Conservation (phyloP, 2,888 invertebrate genomes). For the Plutella xylostella region DNA sequence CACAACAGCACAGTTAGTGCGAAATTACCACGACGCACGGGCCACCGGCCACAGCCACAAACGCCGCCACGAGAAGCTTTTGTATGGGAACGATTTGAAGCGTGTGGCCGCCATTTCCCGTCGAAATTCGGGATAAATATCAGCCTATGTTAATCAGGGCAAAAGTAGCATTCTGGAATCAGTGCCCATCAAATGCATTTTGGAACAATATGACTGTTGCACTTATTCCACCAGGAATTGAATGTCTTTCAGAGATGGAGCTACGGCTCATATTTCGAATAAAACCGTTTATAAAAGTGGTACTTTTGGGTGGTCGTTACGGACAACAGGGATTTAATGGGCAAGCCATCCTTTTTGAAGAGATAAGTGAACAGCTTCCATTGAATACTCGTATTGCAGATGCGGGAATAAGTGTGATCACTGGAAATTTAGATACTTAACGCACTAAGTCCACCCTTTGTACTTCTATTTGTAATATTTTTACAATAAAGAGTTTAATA, state of each 20-base stretch:
- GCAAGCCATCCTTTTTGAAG: not conserved
- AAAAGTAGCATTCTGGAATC: not conserved
- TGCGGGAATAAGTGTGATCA: not conserved
- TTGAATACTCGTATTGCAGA: not conserved
- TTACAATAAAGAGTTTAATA: too few relatives aligned
- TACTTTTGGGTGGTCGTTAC: not conserved
- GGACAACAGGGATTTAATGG: not conserved
- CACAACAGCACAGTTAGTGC: too few relatives aligned
- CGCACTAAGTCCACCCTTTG: too few relatives aligned
- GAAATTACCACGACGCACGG: too few relatives aligned
- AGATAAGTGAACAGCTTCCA: not conserved
- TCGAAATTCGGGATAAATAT: too few relatives aligned
- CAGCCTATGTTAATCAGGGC: too few relatives aligned
- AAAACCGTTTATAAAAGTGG: not conserved
- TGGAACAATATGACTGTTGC: not conserved
- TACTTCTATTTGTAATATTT: too few relatives aligned
- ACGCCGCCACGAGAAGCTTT: too few relatives aligned
- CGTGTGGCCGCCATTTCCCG: too few relatives aligned
- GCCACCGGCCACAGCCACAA: too few relatives aligned
- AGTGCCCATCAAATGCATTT: not conserved
- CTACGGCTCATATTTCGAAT: not conserved
- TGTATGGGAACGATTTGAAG: too few relatives aligned
- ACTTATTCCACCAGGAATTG: not conserved
- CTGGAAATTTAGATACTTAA: too few relatives aligned
- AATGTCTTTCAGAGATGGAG: not conserved